These are phyloP conservation scores for Erebia epiphron DNA, from an alignment of 2,888 invertebrate species.

Conservation along the genomic window DNA sequence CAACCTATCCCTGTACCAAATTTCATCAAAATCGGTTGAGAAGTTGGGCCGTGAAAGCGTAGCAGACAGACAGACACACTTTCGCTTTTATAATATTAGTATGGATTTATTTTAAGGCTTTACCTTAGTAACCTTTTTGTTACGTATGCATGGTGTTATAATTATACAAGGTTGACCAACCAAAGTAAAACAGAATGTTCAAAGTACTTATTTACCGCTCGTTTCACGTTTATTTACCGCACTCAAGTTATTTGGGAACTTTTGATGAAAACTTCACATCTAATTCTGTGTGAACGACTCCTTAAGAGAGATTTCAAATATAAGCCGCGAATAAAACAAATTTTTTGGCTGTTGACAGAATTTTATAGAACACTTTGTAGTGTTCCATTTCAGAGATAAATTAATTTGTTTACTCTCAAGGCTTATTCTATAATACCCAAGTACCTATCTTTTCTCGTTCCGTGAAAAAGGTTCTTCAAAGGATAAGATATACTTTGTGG, in stretches of 20 bases:
- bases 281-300: slow-evolving; percentile 29
- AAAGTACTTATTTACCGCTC: slow-evolving; percentile 2
- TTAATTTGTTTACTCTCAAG: neutral
- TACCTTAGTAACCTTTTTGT: no score
- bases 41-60: no score
- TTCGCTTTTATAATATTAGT: no score
- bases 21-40: no score
- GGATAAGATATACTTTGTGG: no score
- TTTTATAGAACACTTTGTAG: neutral
- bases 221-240: neutral
- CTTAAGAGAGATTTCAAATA: slow-evolving; percentile 23
- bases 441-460: no score
- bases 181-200: slow-evolving; percentile 1
- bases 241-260: slow-evolving; percentile 15
- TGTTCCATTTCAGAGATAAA: neutral
- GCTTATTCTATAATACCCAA: no score
- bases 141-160: neutral
- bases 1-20: no score
- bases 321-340: slow-evolving; percentile 10
- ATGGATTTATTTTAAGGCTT: no score
- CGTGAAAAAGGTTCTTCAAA: no score
- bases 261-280: slow-evolving; percentile 24
- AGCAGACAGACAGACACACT: no score
- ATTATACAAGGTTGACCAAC: neutral
- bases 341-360: neutral